Percentiles rank a stretch among this genome's conserved stretches.
These are phyloP conservation scores for Tolmerus cingulatus DNA, from an alignment of 2,888 invertebrate genomes.

Conservation along the genomic window DNA sequence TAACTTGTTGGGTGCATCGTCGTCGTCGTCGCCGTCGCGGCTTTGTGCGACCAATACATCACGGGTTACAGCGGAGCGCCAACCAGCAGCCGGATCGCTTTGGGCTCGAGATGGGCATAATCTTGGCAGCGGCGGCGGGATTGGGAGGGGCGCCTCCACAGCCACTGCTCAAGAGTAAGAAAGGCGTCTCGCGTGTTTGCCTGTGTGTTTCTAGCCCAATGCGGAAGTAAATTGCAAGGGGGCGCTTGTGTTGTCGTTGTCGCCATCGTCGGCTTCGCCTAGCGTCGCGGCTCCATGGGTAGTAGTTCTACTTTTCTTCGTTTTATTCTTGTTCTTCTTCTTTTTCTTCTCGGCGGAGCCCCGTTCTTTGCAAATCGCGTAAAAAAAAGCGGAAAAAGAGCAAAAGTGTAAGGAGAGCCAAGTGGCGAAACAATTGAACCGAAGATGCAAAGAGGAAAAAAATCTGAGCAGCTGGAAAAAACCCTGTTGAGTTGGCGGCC, in stretches of 20 bases:
- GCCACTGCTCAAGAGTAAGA: not conserved
- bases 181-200: constrained; percentile 9
- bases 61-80: not conserved
- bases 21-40: not conserved
- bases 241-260: constrained; percentile 1
- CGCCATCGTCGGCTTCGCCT: constrained; percentile 8
- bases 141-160: not conserved
- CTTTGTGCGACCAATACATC: not conserved
- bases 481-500: not conserved
- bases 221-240: constrained; percentile 24
- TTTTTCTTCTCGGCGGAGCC: not conserved
- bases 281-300: not conserved
- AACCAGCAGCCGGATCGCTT: not conserved
- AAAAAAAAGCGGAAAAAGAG: constrained; percentile 26
- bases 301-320: not conserved
- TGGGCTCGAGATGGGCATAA: not conserved
- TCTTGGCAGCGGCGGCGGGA: not conserved
- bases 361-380: constrained; percentile 3
- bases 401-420: constrained; percentile 20
- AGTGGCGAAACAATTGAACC: constrained; percentile 36
- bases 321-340: not conserved
- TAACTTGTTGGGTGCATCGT: not conserved
- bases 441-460: constrained; percentile 10
- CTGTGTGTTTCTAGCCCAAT: constrained; percentile 30
- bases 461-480: not conserved